Base-by-base conservation (phyloP, 2,888 invertebrate genomes). In the Acleris emargana region DNA sequence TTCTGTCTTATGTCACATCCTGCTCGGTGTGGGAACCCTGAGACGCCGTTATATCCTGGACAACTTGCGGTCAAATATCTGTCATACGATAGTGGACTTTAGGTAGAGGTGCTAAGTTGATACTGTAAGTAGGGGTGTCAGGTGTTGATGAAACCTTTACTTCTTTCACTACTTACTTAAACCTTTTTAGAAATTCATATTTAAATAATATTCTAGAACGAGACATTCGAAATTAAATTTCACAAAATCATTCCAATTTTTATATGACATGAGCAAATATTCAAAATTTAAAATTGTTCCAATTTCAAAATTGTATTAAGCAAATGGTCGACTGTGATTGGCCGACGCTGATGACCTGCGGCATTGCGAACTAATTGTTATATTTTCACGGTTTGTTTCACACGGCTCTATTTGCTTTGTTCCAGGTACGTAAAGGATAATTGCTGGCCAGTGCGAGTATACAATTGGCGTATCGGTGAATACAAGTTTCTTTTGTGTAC, bases 321-420 rank as follows among this genome's bases (percentile, higher is more conserved):
- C 16, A 18, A 13, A 47, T 53, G 45, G 17, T 42, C 42, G 16
- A 28, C 53, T 17, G 47, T 50, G 54, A 59, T 64, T 64, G 53
- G 59, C 59, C 54, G 47, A 47, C 52, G 22, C 38, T 57, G 43
- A 42, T 55, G 49, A 54, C 47, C 47, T 32, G 50, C 38, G 32
- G 61, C 60, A 61, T 66, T 66, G 66, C 57, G 51, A 61, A 66
- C 13, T 61, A 52, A 57, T 66, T 61, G 60, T 61, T 60, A 55
- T 57, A 66, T 61, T 66, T 66, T 66, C 57, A 66, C 61, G 61
- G 66, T 66, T 66, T 66, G 61, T 61, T 66, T 66, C 66, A 66
- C 66, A 61, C 45, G 45, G 66, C 9, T 66, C 66, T 25, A 32
- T 66, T 66, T 66, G 42, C 66, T 60, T 61, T 66, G 66, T 66